These are phyloP conservation scores for Apaloderma vittatum DNA, from an alignment of 2,113 vertebrate species.

Conservation along the genomic window DNA sequence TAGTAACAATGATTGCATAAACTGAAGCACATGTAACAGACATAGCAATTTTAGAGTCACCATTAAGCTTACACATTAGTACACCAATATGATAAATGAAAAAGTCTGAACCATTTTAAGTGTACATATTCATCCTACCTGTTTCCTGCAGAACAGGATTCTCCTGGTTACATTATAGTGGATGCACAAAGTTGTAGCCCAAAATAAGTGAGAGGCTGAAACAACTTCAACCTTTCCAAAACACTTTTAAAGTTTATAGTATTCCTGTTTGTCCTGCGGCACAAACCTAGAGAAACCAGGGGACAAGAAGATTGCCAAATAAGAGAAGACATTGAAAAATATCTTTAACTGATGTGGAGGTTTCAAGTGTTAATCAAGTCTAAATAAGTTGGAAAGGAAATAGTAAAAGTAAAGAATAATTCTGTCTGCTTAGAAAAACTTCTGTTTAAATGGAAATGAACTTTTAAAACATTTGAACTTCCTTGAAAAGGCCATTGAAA, in stretches of 20 bases:
- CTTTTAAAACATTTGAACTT: background rate
- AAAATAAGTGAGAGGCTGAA: background rate
- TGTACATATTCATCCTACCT: background rate
- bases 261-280: background rate
- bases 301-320: background rate
- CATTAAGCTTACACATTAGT: background rate
- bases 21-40: background rate
- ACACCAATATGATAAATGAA: background rate
- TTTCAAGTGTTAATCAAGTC: background rate
- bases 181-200: conserved; percentile 8
- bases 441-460: background rate
- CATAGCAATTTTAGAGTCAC: background rate
- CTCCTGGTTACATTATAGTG: background rate
- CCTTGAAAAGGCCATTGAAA: background rate
- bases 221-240: background rate
- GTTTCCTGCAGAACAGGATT: background rate
- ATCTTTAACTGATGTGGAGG: background rate
- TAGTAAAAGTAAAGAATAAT: background rate
- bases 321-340: background rate
- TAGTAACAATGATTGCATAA: background rate
- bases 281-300: background rate
- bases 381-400: conserved; percentile 11
- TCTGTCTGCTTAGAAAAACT: background rate
- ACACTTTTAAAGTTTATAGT: background rate
- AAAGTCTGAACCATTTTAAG: background rate